These are phyloP conservation scores for Psephotus haematonotus DNA, from an alignment of 2,113 vertebrate genomes.

Conservation along the genomic window DNA sequence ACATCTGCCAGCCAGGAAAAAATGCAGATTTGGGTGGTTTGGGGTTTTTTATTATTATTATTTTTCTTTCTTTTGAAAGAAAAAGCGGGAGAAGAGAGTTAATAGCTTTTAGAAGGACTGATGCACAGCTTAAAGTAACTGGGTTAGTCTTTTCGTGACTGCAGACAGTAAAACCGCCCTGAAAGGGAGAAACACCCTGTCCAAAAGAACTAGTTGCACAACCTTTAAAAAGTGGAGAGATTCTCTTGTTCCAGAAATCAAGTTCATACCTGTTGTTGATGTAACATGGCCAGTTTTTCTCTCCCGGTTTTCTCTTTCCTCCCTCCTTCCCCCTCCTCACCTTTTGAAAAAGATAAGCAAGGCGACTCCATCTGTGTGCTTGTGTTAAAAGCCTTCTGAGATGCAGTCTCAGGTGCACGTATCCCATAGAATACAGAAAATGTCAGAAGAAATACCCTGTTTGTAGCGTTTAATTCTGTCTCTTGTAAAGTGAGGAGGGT, in stretches of 20 bases:
- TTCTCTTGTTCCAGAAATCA: conserved; percentile 57
- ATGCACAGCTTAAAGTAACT: background rate
- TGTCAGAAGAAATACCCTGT: background rate
- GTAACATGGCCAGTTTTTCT: conserved; percentile 16
- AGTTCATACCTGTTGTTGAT: conserved; percentile 74
- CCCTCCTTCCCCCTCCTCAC: background rate
- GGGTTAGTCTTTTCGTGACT: conserved; percentile 48
- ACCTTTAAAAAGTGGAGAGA: conserved; percentile 49
- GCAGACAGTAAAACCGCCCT: conserved; percentile 14
- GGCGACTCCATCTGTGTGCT: background rate
- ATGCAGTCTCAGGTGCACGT: background rate
- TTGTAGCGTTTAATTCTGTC: background rate
- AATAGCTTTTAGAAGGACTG: background rate
- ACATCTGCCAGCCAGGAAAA: conserved; percentile 44
- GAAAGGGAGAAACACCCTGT: conserved; percentile 57
- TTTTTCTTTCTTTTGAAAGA: background rate
- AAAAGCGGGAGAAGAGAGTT: background rate
- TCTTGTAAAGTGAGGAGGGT: background rate
- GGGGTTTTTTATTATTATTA: background rate
- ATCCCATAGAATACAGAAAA: background rate
- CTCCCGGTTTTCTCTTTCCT: background rate
- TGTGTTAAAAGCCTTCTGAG: background rate
- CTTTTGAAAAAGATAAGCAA: background rate
- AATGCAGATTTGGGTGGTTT: background rate
- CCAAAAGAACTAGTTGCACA: conserved; percentile 68